A percentile compares a stretch with the other conserved stretches of the same genome.
These are phyloP conservation scores for Macrotrachela quadricornifera DNA, from an alignment of 1,140 invertebrate genomes.

Conservation along the genomic window DNA sequence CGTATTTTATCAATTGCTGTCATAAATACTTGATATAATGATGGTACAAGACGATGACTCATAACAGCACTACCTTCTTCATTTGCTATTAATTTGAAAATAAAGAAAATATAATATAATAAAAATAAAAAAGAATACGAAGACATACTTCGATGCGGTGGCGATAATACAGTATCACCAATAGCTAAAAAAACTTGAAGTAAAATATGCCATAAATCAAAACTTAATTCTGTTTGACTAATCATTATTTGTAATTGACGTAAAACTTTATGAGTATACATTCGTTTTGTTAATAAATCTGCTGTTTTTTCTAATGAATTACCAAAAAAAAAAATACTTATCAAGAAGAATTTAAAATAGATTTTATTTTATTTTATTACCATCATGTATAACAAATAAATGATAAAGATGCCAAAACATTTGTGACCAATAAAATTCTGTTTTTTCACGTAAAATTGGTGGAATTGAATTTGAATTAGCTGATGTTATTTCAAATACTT, in stretches of 20 bases:
- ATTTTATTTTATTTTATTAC: too few species aligned
- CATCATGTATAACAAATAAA: constrained; percentile 73
- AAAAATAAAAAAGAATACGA: constrained; percentile 36
- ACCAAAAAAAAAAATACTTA: too few species aligned
- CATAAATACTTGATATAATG: constrained; percentile 82
- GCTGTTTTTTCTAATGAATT: too few species aligned
- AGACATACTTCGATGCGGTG: constrained; percentile 57
- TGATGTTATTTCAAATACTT: too few species aligned
- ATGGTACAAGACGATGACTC: constrained; percentile 71
- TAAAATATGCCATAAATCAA: constrained; percentile 73
- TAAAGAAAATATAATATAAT: background rate
- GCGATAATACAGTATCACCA: constrained; percentile 71
- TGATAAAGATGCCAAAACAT: constrained; percentile 83
- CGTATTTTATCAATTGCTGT: constrained; percentile 63
- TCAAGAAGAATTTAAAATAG: too few species aligned
- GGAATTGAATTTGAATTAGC: too few species aligned
- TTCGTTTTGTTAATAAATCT: constrained; percentile 37
- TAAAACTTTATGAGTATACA: constrained; percentile 63
- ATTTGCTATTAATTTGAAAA: constrained; percentile 12
- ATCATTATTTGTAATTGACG: constrained; percentile 47
- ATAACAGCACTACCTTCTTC: constrained; percentile 82
- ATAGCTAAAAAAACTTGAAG: constrained; percentile 72
- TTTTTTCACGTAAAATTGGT: constrained; percentile 46
- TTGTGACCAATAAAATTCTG: constrained; percentile 67
- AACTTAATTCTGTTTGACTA: constrained; percentile 34